Conservation (phyloP, 2,797 vertebrate species). For the Periparus ater region DNA sequence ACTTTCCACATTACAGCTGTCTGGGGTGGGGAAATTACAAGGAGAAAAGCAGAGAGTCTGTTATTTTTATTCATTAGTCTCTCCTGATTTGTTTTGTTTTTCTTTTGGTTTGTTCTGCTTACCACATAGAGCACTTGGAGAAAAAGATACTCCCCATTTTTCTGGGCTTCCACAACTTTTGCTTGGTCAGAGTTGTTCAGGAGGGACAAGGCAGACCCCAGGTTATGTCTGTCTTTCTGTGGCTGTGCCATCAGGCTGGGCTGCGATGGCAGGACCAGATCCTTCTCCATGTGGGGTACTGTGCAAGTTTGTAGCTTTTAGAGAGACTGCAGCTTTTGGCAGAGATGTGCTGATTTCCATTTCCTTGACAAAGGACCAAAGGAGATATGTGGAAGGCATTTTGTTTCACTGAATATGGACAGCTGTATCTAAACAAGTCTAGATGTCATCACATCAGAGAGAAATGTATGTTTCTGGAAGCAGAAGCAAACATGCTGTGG, state of each 20-base stretch:
- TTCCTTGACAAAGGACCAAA: background rate
- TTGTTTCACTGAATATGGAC: background rate
- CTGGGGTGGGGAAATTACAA: slow-evolving; percentile 61
- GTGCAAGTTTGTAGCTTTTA: background rate
- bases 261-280: background rate
- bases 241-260: background rate
- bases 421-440: background rate
- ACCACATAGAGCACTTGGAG: background rate
- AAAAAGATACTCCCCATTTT: background rate
- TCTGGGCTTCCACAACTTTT: background rate
- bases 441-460: background rate
- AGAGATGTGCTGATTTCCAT: background rate
- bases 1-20: slow-evolving; percentile 70
- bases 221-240: background rate
- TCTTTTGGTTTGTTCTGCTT: background rate
- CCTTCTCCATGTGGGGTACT: background rate
- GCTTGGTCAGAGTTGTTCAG: background rate
- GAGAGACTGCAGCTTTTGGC: background rate
- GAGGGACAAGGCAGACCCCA: background rate
- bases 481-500: background rate
- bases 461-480: background rate
- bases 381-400: background rate
- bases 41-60: slow-evolving; percentile 36
- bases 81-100: slow-evolving; percentile 32
- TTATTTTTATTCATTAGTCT: slow-evolving; percentile 52